A percentile compares a stretch with the other conserved stretches of the same genome.
phyloP scores from a whole-genome alignment of 1,140 invertebrate genomes.

The Neoseiulus cucumeris region DNA sequence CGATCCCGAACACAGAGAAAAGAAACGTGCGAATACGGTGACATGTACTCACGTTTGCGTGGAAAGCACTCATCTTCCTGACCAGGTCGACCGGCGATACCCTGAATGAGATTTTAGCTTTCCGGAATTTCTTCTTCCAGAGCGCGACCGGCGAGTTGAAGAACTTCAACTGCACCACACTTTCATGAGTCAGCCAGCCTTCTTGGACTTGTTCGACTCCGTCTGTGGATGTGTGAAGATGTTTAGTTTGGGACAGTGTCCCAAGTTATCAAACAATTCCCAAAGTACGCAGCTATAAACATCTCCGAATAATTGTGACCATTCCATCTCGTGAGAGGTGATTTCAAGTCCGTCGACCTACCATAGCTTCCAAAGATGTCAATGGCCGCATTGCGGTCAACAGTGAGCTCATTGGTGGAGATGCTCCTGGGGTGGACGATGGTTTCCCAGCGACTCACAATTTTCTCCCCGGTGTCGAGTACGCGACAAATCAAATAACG shows the following conservation, averaged over 20 bases:
- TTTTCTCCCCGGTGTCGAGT: slow-evolving; percentile 28
- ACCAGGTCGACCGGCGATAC: slow-evolving; percentile 35
- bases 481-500: slow-evolving; percentile 51
- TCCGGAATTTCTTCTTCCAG: slow-evolving; percentile 44
- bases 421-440: slow-evolving; percentile 45
- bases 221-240: slow-evolving; percentile 28
- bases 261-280: no score
- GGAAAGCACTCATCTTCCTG: slow-evolving; percentile 38
- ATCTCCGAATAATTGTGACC: no score
- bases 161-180: slow-evolving; percentile 64
- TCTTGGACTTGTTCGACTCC: slow-evolving; percentile 41
- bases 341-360: no score
- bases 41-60: background rate
- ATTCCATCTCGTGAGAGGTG: no score
- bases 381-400: slow-evolving; percentile 14
- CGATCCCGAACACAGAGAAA: no score
- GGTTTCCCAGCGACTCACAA: slow-evolving; percentile 64
- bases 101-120: slow-evolving; percentile 20
- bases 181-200: slow-evolving; percentile 71
- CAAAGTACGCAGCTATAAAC: no score
- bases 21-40: no score
- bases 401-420: slow-evolving; percentile 22
- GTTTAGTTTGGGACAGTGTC: no score
- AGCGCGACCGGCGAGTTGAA: slow-evolving; percentile 59
- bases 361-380: slow-evolving; percentile 23